phyloP scores from a whole-genome alignment of 2,888 invertebrate species.

The Strigamia maritima region DNA sequence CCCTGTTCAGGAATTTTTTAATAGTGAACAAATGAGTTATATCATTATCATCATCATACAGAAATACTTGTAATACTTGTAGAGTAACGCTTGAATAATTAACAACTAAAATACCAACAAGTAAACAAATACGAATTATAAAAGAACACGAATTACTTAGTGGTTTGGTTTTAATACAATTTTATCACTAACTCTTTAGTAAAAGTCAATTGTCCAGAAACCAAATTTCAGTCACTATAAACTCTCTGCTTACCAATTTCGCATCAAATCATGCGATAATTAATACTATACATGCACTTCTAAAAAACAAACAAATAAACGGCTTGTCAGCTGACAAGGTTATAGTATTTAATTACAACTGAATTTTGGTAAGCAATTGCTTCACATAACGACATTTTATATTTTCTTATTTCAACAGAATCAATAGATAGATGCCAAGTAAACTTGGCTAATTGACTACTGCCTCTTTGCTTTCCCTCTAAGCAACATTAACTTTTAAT shows the following conservation, averaged over 20 bases:
- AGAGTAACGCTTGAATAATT: neutral
- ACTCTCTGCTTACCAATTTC: neutral
- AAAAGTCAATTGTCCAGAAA: constrained; percentile 8
- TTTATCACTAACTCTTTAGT: neutral
- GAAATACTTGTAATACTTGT: neutral
- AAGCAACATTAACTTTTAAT: too few species aligned
- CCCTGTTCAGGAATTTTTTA: constrained; percentile 1
- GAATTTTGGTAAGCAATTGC: too few species aligned
- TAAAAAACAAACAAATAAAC: neutral
- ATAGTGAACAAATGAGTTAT: constrained; percentile 2
- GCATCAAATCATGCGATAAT: neutral
- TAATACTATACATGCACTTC: neutral
- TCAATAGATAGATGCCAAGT: too few species aligned
- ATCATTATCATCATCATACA: neutral
- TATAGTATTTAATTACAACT: neutral
- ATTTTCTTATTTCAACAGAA: too few species aligned
- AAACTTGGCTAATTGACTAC: too few species aligned
- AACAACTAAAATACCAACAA: constrained; percentile 11
- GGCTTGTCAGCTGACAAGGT: neutral
- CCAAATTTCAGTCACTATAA: neutral
- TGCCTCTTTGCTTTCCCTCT: too few species aligned
- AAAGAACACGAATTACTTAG: neutral
- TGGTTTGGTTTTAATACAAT: neutral
- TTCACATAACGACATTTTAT: too few species aligned
- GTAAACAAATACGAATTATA: constrained; percentile 11